phyloP scores from a whole-genome alignment of 2,113 vertebrate species.

The Leptocoma aspasia region DNA sequence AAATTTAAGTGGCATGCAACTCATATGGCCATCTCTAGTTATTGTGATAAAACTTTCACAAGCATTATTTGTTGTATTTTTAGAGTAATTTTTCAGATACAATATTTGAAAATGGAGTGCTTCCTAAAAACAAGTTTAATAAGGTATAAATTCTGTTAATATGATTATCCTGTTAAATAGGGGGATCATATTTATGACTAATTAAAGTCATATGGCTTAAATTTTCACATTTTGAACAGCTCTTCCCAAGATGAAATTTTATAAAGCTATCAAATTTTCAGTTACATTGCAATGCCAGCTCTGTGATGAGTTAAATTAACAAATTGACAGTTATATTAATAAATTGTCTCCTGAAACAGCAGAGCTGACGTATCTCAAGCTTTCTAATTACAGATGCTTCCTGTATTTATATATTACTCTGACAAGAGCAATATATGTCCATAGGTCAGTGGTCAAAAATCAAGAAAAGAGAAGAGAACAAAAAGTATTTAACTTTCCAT shows the following conservation, averaged over 20 bases:
- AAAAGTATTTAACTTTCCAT: background rate
- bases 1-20: background rate
- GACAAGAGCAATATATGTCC: background rate
- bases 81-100: background rate
- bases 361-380: background rate
- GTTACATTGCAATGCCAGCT: background rate
- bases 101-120: background rate
- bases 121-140: conserved; percentile 17
- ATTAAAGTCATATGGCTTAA: conserved; percentile 13
- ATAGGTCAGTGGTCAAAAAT: background rate
- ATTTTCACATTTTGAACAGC: conserved; percentile 2
- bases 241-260: conserved; percentile 12
- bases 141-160: background rate
- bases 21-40: background rate
- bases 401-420: background rate
- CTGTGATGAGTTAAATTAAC: conserved; percentile 49
- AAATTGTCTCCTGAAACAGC: conserved; percentile 28
- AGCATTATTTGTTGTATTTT: background rate
- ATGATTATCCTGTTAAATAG: background rate
- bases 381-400: conserved; percentile 44
- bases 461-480: background rate
- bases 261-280: conserved; percentile 36
- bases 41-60: background rate
- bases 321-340: conserved; percentile 49
- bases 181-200: background rate